Evolutionary conservation across 1,140 invertebrate species (phyloP), one percentile per base, ranked within the genome.

Genomic region (Pollicipes pollicipes): DNA sequence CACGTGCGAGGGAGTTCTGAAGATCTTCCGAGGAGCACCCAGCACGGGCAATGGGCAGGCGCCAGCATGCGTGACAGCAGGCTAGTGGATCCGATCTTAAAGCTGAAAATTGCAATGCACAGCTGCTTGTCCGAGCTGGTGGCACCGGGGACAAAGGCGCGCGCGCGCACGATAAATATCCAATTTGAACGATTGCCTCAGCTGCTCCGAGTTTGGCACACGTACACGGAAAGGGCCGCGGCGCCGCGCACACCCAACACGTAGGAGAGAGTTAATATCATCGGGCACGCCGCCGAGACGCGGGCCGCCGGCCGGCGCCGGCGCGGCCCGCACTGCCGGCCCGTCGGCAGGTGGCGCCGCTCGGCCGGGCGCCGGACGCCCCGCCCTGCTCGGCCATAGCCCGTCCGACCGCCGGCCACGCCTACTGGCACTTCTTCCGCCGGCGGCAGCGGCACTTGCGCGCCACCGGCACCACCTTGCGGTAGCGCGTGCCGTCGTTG

Each of bases 401-500:
- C 45, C 8, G 45, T 58, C 3, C 17, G 45, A 58, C 45, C 8
- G 45, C 2, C 45, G 13, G 45, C 8, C 24, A 21, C 45, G 21
- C 45, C 21, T 21, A 21, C 10, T 21, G 24, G 64, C 64, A 66
- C 27, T 66, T 66, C 28, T 66, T 66, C 24, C 64, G 64, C 6
- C 72, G 66, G 28, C 72, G 73, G 58, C 83, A 84, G 72, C 79
- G 78, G 77, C 85, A 98, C 81, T 96, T 97, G 76, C 94, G 87
- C 77, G 98, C 90, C 77, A 98, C 90, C 77, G 97, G 92, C 76
- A 98, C 88, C 78, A 95, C 90, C 84, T 95, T 94, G 77, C 91
- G 91, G 84, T 93, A 96, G 71, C 90, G 88, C 70, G 88, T 90
- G 69, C 94, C 94, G 80, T 97, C 89, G 75, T 87, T 86, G 83